Evolutionary conservation across 2,888 invertebrate genomes (phyloP), one percentile per base, ranked within the genome.

Genomic region (Eumerus sabulonum): DNA sequence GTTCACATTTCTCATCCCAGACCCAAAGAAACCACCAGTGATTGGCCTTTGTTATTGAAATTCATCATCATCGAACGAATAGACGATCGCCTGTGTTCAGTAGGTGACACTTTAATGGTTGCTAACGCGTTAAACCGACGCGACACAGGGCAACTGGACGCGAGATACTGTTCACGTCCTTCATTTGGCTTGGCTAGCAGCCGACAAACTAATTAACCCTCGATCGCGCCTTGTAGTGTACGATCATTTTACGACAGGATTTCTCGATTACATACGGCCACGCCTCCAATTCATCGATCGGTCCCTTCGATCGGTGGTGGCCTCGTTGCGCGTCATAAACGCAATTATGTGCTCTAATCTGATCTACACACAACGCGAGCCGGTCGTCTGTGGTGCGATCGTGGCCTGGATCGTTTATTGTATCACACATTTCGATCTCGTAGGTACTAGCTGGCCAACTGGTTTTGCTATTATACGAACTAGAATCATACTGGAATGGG

Each of bases 241-340:
- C 35, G 79, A 77, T 77, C 67, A 44, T n/a, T 79, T 74, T 74
- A 79, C 54, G 68, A 70, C 68, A 68, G 74, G 68, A 79, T n/a
- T n/a, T n/a, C n/a, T n/a, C n/a, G n/a, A n/a, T 79, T 74, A 67
- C 27, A 17, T 44, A 12, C 50, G 57, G 50, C 27, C 27, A 4
- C 27, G 7, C 27, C 27, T 27, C 27, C 27, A 4, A 7, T 27
- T 4, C 27, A 27, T 27, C 27, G 27, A 27, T 27, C 7, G 27
- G 7, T 4, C 27, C 27, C 27, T 27, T 4, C 27, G 27, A 27
- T 27, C 27, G 7, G 7, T 27, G 7, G 27, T 27, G 7, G 27
- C 27, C 53, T 53, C 45, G 18, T 53, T 50, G 51, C 17, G 35
- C 18, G 47, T 44, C 51, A 40, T 56, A 44, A 44, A 13, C 45